phyloP scores from a whole-genome alignment of 1,140 invertebrate genomes.

The Drosophila eugracilis region DNA sequence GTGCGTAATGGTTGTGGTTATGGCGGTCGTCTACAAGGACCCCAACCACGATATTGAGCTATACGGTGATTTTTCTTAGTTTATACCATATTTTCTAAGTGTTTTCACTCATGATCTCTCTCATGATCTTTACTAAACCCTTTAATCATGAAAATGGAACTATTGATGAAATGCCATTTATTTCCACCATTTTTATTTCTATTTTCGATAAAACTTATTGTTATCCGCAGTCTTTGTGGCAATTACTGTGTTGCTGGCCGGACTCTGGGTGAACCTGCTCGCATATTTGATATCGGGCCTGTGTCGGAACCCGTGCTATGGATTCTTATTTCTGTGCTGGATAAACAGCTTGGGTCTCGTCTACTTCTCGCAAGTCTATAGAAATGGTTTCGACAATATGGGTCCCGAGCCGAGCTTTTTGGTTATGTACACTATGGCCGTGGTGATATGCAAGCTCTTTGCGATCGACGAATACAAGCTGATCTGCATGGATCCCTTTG shows the following conservation, averaged over 20 bases:
- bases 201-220: not conserved
- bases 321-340: slow-evolving; percentile 3
- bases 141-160: too few relatives aligned
- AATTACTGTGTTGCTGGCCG: slow-evolving; percentile 7
- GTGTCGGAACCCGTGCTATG: slow-evolving; percentile 8
- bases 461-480: slow-evolving; percentile 12
- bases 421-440: slow-evolving; percentile 31
- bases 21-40: slow-evolving; percentile 17
- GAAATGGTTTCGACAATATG: not conserved
- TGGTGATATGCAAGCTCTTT: slow-evolving; percentile 44
- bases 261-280: slow-evolving; percentile 10
- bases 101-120: too few relatives aligned
- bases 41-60: slow-evolving; percentile 7
- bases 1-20: not conserved
- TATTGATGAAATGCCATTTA: too few relatives aligned
- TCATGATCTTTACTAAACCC: too few relatives aligned
- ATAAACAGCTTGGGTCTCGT: slow-evolving; percentile 25
- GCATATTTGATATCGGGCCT: slow-evolving; percentile 26
- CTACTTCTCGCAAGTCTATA: slow-evolving; percentile 11
- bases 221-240: slow-evolving; percentile 23
- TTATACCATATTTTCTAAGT: too few relatives aligned
- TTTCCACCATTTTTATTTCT: not conserved
- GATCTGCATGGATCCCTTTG: slow-evolving; percentile 30
- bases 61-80: not conserved
- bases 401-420: not conserved